Evolutionary conservation across 2,888 invertebrate genomes (phyloP).

Genomic region (Tholera decimalis): DNA sequence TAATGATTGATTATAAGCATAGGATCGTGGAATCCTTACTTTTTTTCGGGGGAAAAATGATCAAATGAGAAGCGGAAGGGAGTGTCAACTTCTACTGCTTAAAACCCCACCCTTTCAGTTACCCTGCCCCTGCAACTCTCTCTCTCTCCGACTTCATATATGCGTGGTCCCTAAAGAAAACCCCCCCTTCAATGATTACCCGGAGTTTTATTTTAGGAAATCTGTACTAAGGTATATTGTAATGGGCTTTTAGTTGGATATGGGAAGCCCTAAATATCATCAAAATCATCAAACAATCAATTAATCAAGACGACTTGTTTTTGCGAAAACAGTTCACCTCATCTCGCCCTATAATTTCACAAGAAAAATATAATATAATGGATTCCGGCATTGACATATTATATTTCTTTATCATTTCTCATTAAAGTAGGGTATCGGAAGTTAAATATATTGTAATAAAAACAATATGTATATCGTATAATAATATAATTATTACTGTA

Average conservation of each 20-base stretch:
- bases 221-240: not conserved
- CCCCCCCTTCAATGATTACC: not conserved
- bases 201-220: not conserved
- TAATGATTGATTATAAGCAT: too few species aligned
- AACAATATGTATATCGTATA: slow-evolving; percentile 16
- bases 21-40: too few species aligned
- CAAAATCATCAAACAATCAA: too few species aligned
- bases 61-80: too few species aligned
- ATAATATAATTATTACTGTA: slow-evolving; percentile 10
- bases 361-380: not conserved
- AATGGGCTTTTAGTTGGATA: not conserved
- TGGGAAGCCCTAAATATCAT: not conserved
- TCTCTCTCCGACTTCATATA: too few species aligned
- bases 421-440: slow-evolving; percentile 37
- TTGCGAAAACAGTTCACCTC: not conserved
- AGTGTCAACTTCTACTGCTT: too few species aligned
- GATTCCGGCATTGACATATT: slow-evolving; percentile 46
- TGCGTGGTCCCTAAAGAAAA: too few species aligned
- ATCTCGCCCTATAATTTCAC: not conserved
- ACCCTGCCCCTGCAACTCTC: too few species aligned
- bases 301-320: not conserved
- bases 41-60: too few species aligned
- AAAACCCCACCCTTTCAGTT: too few species aligned
- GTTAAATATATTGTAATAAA: slow-evolving; percentile 22
- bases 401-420: slow-evolving; percentile 37